phyloP scores from a whole-genome alignment of 2,113 vertebrate genomes.

The Stigmatopora argus region DNA sequence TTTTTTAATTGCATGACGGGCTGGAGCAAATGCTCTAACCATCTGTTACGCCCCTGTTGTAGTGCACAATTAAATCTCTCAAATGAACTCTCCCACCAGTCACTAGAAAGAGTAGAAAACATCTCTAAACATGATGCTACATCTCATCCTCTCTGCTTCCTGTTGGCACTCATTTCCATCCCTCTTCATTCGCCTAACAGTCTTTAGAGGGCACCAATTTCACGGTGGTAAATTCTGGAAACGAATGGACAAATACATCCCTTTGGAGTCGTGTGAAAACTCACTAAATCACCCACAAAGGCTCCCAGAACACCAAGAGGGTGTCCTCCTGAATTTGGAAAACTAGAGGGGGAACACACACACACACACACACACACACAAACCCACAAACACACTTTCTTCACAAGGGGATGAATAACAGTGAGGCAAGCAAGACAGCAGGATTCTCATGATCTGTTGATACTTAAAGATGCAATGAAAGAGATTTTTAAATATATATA shows the following conservation, averaged over 20 bases:
- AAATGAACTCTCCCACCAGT: slow-evolving; percentile 42
- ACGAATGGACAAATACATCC: slow-evolving; percentile 54
- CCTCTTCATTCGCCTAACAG: slow-evolving; percentile 37
- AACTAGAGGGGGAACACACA: too few relatives aligned
- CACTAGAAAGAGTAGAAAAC: slow-evolving; percentile 37
- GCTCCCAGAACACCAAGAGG: slow-evolving; percentile 50
- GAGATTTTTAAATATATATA: neutral
- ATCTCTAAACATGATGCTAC: slow-evolving; percentile 32
- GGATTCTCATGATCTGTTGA: slow-evolving; percentile 24
- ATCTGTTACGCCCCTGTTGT: neutral
- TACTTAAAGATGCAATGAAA: neutral
- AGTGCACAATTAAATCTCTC: neutral
- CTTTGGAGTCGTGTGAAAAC: slow-evolving; percentile 58
- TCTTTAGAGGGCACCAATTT: slow-evolving; percentile 61
- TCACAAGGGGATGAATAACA: slow-evolving; percentile 23
- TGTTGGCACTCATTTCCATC: slow-evolving; percentile 37
- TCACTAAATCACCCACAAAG: slow-evolving; percentile 52
- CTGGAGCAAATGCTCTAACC: neutral
- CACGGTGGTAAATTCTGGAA: slow-evolving; percentile 64
- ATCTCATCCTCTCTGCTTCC: slow-evolving; percentile 37
- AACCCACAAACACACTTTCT: slow-evolving; percentile 27
- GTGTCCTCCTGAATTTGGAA: slow-evolving; percentile 56
- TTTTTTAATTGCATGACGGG: neutral
- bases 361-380: slow-evolving; percentile 26
- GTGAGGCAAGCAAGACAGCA: slow-evolving; percentile 24